These are phyloP conservation scores for Asarcornis scutulata DNA, from an alignment of 2,113 vertebrate species.

Conservation along the genomic window DNA sequence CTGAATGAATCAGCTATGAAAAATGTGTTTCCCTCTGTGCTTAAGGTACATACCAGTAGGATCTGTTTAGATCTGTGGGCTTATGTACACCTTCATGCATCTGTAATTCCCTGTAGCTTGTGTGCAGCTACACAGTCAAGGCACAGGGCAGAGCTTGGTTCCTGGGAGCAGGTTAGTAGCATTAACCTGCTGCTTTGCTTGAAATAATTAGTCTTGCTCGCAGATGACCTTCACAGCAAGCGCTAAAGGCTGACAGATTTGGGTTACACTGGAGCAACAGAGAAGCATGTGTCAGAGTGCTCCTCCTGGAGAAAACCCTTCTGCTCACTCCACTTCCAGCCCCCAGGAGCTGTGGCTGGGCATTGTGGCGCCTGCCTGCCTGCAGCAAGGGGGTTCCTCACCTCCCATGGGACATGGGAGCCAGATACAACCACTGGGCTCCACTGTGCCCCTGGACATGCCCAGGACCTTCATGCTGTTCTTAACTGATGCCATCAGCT, in stretches of 20 bases:
- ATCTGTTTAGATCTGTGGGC: slow-evolving; percentile 12
- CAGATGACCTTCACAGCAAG: slow-evolving; percentile 53
- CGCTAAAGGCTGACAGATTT: slow-evolving; percentile 49
- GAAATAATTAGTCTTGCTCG: slow-evolving; percentile 52
- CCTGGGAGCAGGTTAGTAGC: slow-evolving; percentile 14
- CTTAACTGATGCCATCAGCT: slow-evolving; percentile 24
- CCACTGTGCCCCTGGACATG: not conserved
- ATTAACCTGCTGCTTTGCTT: slow-evolving; percentile 49
- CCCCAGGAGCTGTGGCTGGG: not conserved
- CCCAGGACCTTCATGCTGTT: not conserved
- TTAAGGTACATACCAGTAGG: not conserved
- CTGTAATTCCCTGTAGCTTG: not conserved
- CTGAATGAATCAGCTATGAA: slow-evolving; percentile 6
- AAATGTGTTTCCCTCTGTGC: slow-evolving; percentile 4
- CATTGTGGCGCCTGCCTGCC: fast-evolving
- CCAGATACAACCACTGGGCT: not conserved
- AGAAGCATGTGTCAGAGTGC: not conserved
- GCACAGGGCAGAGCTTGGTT: slow-evolving; percentile 3
- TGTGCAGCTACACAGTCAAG: not conserved
- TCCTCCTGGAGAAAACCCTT: not conserved
- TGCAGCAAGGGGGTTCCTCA: not conserved
- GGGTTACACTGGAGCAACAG: not conserved
- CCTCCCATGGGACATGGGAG: fast-evolving
- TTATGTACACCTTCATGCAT: not conserved
- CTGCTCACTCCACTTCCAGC: not conserved